phyloP scores from a whole-genome alignment of 2,113 vertebrate species.

The Ophthalmotilapia sp. region DNA sequence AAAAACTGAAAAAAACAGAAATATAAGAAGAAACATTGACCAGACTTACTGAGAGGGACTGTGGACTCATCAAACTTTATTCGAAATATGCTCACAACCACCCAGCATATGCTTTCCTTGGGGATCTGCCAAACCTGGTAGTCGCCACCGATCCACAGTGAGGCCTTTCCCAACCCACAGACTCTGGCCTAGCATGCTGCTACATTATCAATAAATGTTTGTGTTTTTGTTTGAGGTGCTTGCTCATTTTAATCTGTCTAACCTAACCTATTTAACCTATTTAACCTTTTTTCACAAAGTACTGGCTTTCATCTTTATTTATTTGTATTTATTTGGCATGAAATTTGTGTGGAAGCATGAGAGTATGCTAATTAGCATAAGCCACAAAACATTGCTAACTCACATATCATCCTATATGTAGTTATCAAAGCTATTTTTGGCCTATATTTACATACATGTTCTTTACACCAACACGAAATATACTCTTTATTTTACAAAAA shows the following conservation, averaged over 20 bases:
- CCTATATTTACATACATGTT: not conserved
- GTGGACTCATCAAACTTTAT: not conserved
- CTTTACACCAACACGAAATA: not conserved
- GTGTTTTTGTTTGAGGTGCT: not conserved
- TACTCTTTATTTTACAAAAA: not conserved
- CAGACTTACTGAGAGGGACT: not conserved
- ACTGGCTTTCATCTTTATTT: not conserved
- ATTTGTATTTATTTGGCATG: accelerated
- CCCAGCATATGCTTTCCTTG: not conserved
- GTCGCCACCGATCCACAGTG: not conserved
- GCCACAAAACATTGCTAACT: not conserved
- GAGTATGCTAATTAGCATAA: not conserved
- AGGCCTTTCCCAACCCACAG: not conserved
- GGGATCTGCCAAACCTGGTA: not conserved
- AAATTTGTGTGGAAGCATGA: not conserved
- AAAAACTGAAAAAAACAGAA: not conserved
- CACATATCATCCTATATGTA: not conserved
- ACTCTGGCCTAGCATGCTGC: not conserved
- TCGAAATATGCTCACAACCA: not conserved
- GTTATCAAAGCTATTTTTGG: not conserved
- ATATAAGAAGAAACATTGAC: not conserved
- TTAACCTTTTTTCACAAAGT: not conserved
- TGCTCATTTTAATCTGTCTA: not conserved
- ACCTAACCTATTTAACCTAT: not conserved
- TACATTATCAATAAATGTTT: not conserved